phyloP scores from a whole-genome alignment of 2,888 invertebrate genomes.

The Napeogenes sylphis region DNA sequence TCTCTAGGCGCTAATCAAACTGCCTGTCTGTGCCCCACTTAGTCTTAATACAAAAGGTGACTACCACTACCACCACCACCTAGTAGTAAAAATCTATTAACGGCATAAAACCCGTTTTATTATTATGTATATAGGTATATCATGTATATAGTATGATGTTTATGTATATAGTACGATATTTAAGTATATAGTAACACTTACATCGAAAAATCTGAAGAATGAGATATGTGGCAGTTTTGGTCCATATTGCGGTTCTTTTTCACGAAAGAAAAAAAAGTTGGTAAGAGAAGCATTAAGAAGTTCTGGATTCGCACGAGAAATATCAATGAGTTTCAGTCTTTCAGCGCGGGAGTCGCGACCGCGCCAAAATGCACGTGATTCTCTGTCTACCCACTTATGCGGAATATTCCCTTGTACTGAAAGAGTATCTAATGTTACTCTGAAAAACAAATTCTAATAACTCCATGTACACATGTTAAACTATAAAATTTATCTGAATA shows the following conservation, averaged over 20 bases:
- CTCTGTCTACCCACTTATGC: slow-evolving; percentile 84
- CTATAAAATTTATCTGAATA: too few species aligned
- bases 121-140: too few species aligned
- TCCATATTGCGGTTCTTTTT: slow-evolving; percentile 90
- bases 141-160: not conserved
- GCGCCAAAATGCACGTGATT: slow-evolving; percentile 90
- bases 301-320: slow-evolving; percentile 83
- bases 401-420: slow-evolving; percentile 91
- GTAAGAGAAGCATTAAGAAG: slow-evolving; percentile 94
- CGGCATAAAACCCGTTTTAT: too few species aligned
- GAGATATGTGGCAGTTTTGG: slow-evolving; percentile 90
- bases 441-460: slow-evolving; percentile 45
- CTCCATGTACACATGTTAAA: too few species aligned
- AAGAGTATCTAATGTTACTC: slow-evolving; percentile 92
- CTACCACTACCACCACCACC: too few species aligned
- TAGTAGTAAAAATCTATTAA: too few species aligned
- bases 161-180: not conserved
- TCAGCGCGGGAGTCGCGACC: slow-evolving; percentile 94
- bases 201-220: slow-evolving; percentile 96
- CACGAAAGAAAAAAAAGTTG: slow-evolving; percentile 96
- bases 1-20: too few species aligned
- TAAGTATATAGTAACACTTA: slow-evolving; percentile 63
- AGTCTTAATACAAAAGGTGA: too few species aligned
- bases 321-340: slow-evolving; percentile 87
- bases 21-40: too few species aligned